These are phyloP conservation scores for Phragmatobia fuliginosa DNA, from an alignment of 2,888 invertebrate genomes.

Conservation along the genomic window DNA sequence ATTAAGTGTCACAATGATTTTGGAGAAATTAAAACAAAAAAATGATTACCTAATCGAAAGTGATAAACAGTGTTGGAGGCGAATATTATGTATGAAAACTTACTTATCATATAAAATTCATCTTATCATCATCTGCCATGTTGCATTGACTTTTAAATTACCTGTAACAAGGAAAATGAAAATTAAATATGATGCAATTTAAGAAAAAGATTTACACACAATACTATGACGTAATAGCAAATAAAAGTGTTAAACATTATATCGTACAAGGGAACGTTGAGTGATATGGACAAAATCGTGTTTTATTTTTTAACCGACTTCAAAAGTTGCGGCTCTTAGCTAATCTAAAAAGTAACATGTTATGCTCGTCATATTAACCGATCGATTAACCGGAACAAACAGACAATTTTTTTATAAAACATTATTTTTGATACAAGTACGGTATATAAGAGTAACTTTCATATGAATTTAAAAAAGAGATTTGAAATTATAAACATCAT, in stretches of 20 bases:
- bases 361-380: no score
- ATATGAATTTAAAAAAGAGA: no score
- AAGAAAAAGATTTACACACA: neutral
- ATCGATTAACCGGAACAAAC: no score
- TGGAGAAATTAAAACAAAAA: constrained; percentile 43
- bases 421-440: no score
- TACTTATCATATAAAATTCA: neutral
- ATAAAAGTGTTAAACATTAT: neutral
- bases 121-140: constrained; percentile 29
- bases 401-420: no score
- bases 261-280: neutral
- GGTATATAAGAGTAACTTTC: no score
- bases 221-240: neutral
- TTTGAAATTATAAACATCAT: no score
- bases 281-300: no score
- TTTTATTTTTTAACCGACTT: no score
- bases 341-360: no score
- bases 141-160: constrained; percentile 49
- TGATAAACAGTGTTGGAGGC: constrained; percentile 37
- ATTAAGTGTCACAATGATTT: constrained; percentile 54
- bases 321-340: no score
- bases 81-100: constrained; percentile 28
- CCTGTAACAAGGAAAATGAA: constrained; percentile 59
- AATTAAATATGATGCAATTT: constrained; percentile 21
- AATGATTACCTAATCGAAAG: neutral